A percentile compares a stretch with the other conserved stretches of the same genome.
Evolutionary conservation across 2,113 vertebrate genomes (phyloP).

Genomic region (Hystrix brachyura): DNA sequence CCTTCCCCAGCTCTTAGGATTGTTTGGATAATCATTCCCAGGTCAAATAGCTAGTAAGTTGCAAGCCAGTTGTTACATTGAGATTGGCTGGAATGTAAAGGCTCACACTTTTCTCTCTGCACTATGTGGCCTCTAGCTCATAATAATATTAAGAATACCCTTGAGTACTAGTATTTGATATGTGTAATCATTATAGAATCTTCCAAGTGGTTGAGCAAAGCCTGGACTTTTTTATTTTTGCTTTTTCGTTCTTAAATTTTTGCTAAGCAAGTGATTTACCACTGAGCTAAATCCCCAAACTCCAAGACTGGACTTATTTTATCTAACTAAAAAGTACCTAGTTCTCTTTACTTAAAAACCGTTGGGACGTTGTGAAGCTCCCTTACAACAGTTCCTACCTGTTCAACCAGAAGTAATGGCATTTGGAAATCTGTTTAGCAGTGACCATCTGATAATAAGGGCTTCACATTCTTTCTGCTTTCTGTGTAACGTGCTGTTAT

Average conservation of each 20-base stretch:
- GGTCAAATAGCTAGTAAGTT: neutral
- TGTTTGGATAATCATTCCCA: neutral
- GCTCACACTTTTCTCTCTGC: neutral
- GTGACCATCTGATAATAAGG: neutral
- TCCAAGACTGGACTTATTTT: neutral
- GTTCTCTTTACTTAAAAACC: neutral
- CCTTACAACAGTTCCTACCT: conserved; percentile 40
- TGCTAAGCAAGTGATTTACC: neutral
- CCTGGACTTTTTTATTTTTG: neutral
- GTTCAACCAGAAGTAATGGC: neutral
- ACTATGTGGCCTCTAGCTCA: neutral
- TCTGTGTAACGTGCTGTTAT: conserved; percentile 61
- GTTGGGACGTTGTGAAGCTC: neutral
- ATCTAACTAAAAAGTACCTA: conserved; percentile 9
- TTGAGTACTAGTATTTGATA: neutral
- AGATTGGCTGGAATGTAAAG: neutral
- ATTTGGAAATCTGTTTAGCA: neutral
- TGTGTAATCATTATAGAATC: neutral
- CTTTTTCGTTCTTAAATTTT: neutral
- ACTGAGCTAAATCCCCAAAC: neutral
- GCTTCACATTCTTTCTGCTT: neutral
- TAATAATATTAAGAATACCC: conserved; percentile 19
- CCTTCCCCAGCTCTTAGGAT: neutral
- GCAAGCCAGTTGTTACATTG: neutral
- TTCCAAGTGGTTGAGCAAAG: neutral